phyloP scores from a whole-genome alignment of 2,888 invertebrate genomes.

The Odontocolon sp. region DNA sequence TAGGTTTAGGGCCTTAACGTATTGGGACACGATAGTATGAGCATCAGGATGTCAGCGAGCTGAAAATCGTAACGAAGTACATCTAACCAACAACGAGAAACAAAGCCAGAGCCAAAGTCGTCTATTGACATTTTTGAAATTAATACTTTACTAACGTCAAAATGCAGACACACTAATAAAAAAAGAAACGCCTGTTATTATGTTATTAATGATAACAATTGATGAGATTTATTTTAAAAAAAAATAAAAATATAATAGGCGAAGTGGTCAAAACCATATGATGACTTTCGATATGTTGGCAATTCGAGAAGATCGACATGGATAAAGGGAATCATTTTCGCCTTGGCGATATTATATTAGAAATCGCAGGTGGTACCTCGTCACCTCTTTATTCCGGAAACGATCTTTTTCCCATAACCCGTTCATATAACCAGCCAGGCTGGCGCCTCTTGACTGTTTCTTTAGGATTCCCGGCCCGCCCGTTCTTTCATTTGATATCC shows the following conservation, averaged over 20 bases:
- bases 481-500: constrained; percentile 60
- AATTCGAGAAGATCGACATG: neutral
- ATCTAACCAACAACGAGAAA: too few relatives aligned
- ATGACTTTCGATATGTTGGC: neutral
- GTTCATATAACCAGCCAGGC: constrained; percentile 70
- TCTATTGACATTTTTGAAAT: too few relatives aligned
- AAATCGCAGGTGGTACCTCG: constrained; percentile 70
- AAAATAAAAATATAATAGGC: too few relatives aligned
- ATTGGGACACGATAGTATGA: neutral
- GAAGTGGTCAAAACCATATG: neutral
- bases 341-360: constrained; percentile 57
- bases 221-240: too few relatives aligned
- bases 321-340: constrained; percentile 20
- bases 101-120: too few relatives aligned
- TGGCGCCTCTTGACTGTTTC: constrained; percentile 76
- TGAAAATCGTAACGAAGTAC: too few relatives aligned
- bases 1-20: constrained; percentile 14
- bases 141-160: too few relatives aligned
- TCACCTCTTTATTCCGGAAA: constrained; percentile 64
- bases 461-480: constrained; percentile 71
- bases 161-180: too few relatives aligned
- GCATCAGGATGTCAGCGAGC: too few relatives aligned
- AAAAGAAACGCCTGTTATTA: too few relatives aligned
- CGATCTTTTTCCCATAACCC: constrained; percentile 75
- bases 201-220: too few relatives aligned